These are phyloP conservation scores for Dasyurus viverrinus DNA, from an alignment of 2,113 vertebrate genomes.

Conservation along the genomic window DNA sequence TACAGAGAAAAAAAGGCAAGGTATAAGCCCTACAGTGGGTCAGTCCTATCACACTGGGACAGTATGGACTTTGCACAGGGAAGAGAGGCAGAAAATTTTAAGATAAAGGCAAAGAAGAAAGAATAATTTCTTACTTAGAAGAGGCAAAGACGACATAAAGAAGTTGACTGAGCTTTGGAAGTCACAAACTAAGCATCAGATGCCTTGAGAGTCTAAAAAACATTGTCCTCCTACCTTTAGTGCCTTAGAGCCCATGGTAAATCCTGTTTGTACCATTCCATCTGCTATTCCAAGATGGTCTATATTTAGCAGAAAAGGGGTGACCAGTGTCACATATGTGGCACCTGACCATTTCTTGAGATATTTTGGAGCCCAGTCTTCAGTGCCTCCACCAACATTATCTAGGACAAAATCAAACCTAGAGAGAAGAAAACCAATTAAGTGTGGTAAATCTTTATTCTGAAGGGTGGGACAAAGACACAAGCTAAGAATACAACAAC, in stretches of 20 bases:
- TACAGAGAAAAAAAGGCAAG: neutral
- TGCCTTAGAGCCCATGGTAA: constrained; percentile 89
- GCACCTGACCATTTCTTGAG: constrained; percentile 96
- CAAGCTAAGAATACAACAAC: neutral
- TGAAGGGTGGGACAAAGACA: neutral
- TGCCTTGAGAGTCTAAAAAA: neutral
- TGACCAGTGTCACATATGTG: constrained; percentile 94
- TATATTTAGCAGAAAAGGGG: constrained; percentile 94
- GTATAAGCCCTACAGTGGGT: neutral
- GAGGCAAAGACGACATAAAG: neutral
- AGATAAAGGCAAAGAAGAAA: neutral
- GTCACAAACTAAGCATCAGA: neutral
- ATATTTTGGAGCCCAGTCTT: constrained; percentile 90
- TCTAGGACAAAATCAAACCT: constrained; percentile 95
- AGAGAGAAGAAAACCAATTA: constrained; percentile 50
- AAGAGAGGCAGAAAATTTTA: neutral
- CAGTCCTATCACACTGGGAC: neutral
- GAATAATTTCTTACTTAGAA: neutral
- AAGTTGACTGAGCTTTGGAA: neutral
- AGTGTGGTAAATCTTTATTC: neutral
- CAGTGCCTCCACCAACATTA: constrained; percentile 93
- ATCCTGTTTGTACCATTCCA: constrained; percentile 92
- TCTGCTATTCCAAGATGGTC: constrained; percentile 94
- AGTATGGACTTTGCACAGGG: neutral
- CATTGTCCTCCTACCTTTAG: constrained; percentile 87